Evolutionary conservation across 2,888 invertebrate genomes (phyloP), one percentile per base, ranked within the genome.

Genomic region (Acrocyrtus sp.): DNA sequence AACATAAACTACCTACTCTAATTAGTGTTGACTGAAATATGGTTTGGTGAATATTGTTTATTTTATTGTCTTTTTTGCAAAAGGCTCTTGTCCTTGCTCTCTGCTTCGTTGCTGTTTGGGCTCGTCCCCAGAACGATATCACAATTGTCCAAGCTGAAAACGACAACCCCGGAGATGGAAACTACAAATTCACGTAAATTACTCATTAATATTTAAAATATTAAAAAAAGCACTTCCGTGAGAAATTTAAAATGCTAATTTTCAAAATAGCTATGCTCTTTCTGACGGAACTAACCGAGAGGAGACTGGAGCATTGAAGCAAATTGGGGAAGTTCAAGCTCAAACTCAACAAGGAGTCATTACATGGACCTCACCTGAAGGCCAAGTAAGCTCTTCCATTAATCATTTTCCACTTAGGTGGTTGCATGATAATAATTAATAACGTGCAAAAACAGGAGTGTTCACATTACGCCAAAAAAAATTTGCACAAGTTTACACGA

Each of bases 241-340:
- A 27, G 8, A 53, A 34, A 47, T 57, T 62, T n/a, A 24, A 41
- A 27, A n/a, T 50, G n/a, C n/a, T n/a, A n/a, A n/a, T n/a, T n/a
- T n/a, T n/a, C n/a, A n/a, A n/a, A n/a, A n/a, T n/a, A 78, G 78
- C 17, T 78, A 73, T 58, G 76, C 76, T n/a, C 70, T 78, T 24
- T 65, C 70, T 27, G 78, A 78, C 47, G 78, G 78, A 70, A 78
- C 76, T 22, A 75, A 69, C 63, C 74, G 78, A 6, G 60, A 76
- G 29, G 78, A 78, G 51, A 66, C 63, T 41, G 78, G 78, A 26
- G 54, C 60, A 17, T 61, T 78, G 72, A 68, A 72, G 60, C 54
- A 66, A 41, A 61, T 74, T 21, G 74, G 74, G 48, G 78, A 78
- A 50, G 74, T 72, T 51, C 69, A 75, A 66, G 75, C 72, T 24